A percentile compares a stretch with the other conserved stretches of the same genome.
Conservation (phyloP, 2,113 vertebrate genomes). For the Ammospiza caudacuta region DNA sequence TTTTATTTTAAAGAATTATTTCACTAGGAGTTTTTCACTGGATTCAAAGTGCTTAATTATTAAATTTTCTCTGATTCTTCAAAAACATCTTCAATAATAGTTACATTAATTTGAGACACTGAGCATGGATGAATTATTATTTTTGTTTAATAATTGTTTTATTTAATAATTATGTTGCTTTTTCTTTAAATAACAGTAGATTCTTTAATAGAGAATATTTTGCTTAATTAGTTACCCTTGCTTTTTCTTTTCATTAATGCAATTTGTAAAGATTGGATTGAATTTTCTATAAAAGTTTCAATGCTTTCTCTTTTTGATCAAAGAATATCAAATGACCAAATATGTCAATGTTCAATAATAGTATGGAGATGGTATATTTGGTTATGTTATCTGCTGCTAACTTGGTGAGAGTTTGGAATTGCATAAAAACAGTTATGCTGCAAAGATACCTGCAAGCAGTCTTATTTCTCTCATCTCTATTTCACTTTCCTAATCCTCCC, state of each 20-base stretch:
- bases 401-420: not conserved
- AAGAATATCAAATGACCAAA: not conserved
- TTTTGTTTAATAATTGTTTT: not conserved
- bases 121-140: not conserved
- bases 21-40: not conserved
- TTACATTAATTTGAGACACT: not conserved
- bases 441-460: not conserved
- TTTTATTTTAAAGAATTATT: not conserved
- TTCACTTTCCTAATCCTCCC: not conserved
- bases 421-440: not conserved
- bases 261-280: not conserved
- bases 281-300: not conserved
- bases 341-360: not conserved
- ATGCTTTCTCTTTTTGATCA: not conserved
- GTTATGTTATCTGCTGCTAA: not conserved
- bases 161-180: not conserved
- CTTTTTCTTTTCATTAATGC: not conserved
- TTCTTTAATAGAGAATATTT: not conserved
- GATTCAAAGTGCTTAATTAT: not conserved
- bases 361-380: not conserved
- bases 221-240: not conserved
- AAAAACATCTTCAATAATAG: not conserved
- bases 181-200: not conserved
- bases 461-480: not conserved
- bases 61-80: not conserved